These are phyloP conservation scores for Pristionchus pacificus DNA, from an alignment of 1,140 invertebrate genomes.

Conservation along the genomic window DNA sequence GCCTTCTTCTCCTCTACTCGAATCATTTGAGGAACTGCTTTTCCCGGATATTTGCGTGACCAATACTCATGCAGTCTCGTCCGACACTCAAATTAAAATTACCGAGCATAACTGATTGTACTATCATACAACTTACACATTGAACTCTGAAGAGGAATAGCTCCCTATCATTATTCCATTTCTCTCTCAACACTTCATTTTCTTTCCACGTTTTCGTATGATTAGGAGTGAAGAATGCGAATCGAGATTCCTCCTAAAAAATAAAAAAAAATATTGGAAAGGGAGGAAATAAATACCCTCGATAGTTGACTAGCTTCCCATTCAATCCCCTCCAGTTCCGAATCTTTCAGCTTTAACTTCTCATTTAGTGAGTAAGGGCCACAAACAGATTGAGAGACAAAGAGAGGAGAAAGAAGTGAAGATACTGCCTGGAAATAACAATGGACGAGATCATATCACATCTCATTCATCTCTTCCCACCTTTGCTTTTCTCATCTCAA, in stretches of 20 bases:
- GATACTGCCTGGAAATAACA: neutral
- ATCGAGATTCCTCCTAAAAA: neutral
- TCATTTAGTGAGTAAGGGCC: neutral
- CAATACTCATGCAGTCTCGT: neutral
- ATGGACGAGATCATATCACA: neutral
- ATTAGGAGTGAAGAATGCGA: neutral
- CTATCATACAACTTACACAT: neutral
- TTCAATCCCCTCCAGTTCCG: neutral
- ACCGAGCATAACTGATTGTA: neutral
- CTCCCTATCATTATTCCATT: neutral
- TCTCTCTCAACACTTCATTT: neutral
- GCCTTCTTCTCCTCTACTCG: neutral
- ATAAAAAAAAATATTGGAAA: neutral
- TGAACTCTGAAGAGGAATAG: neutral
- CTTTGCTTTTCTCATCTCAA: neutral
- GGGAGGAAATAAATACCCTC: neutral
- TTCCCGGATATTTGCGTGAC: neutral
- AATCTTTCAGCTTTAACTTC: neutral
- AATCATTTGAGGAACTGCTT: neutral
- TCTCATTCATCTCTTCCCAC: too few species aligned
- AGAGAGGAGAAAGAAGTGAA: neutral
- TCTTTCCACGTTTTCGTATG: neutral
- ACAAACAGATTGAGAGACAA: neutral
- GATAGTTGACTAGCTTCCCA: neutral
- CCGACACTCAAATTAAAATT: neutral